Evolutionary conservation across 2,113 vertebrate species (phyloP).

Genomic region (Pimephales promelas): DNA sequence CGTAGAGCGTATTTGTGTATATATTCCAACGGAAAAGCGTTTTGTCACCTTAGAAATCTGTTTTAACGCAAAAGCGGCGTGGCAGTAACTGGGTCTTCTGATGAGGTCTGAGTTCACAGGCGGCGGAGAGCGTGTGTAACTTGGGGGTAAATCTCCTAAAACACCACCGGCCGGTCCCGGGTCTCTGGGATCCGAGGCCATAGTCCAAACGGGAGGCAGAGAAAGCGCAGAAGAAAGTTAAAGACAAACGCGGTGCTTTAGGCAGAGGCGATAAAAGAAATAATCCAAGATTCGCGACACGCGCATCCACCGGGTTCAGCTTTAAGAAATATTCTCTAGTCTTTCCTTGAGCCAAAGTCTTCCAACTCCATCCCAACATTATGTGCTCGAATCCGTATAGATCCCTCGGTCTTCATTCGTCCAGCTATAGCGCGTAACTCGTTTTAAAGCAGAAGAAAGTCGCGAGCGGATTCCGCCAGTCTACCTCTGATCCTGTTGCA

Average conservation of each 20-base stretch:
- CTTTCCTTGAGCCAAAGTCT: constrained; percentile 79
- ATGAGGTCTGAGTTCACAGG: constrained; percentile 73
- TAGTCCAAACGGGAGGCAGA: constrained; percentile 73
- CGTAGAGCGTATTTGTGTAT: background rate
- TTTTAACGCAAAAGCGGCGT: constrained; percentile 84
- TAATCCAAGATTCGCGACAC: constrained; percentile 75
- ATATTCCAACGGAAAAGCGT: constrained; percentile 40
- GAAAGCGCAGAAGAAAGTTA: constrained; percentile 62
- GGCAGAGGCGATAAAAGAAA: constrained; percentile 58
- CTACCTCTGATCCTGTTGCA: constrained; percentile 77
- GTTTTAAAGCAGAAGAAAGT: constrained; percentile 66
- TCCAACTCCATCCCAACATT: constrained; percentile 83
- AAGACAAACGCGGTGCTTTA: constrained; percentile 67
- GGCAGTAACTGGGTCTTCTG: constrained; percentile 84
- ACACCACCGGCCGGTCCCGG: constrained; percentile 72
- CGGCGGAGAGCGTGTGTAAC: constrained; percentile 77
- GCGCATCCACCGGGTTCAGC: constrained; percentile 75
- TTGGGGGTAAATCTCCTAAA: constrained; percentile 81
- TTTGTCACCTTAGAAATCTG: constrained; percentile 84
- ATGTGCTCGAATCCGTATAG: constrained; percentile 81
- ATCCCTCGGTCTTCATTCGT: constrained; percentile 82
- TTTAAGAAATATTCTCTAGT: constrained; percentile 68
- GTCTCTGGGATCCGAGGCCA: constrained; percentile 83
- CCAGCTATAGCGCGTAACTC: constrained; percentile 67
- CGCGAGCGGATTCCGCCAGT: constrained; percentile 71